Percentiles rank a stretch among this genome's conserved stretches.
These are phyloP conservation scores for Tupaia tana DNA, from an alignment of 2,113 vertebrate species.

Conservation along the genomic window DNA sequence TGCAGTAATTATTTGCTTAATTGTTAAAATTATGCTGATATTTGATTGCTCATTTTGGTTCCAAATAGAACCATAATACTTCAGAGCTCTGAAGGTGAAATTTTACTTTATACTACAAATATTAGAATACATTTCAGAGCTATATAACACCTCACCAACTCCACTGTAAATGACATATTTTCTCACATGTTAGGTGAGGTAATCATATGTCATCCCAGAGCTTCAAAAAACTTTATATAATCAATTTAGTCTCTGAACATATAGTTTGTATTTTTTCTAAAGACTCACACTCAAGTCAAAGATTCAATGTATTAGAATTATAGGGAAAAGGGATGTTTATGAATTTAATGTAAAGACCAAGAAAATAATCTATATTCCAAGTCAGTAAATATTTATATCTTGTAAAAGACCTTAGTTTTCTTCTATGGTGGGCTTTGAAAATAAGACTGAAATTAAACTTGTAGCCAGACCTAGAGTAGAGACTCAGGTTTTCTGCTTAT, in stretches of 20 bases:
- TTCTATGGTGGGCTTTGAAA: not conserved
- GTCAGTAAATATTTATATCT: not conserved
- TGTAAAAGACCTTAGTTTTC: not conserved
- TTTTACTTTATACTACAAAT: not conserved
- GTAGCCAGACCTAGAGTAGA: not conserved
- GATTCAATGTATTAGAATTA: not conserved
- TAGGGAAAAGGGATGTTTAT: not conserved
- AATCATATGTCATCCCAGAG: not conserved
- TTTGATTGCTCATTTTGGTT: not conserved
- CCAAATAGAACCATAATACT: constrained; percentile 3
- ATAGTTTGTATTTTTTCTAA: not conserved
- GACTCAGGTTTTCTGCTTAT: not conserved
- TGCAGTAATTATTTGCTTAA: not conserved
- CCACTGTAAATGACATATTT: not conserved
- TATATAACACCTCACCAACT: not conserved
- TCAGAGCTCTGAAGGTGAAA: not conserved
- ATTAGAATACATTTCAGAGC: constrained; percentile 6
- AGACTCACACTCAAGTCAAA: constrained; percentile 4
- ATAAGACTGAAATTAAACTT: not conserved
- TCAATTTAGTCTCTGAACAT: not conserved
- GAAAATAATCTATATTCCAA: not conserved
- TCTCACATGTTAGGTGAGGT: not conserved
- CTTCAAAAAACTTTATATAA: not conserved
- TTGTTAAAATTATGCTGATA: not conserved
- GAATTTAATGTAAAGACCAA: not conserved